These are phyloP conservation scores for Poeciliopsis gracilis DNA, from an alignment of 2,797 vertebrate species.

Conservation along the genomic window DNA sequence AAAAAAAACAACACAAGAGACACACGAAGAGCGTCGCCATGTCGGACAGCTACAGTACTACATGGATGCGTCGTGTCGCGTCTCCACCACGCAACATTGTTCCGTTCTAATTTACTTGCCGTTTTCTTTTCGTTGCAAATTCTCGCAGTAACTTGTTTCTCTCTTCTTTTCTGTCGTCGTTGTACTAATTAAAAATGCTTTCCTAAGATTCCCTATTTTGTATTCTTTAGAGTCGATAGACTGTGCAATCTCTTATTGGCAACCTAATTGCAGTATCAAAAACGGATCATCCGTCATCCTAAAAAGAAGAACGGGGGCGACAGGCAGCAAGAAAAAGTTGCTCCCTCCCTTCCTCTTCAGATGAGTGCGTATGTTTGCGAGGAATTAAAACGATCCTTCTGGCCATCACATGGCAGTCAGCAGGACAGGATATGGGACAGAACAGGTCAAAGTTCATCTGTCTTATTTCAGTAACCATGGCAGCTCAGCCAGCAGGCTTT, in stretches of 20 bases:
- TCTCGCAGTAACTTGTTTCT: slow-evolving; percentile 89
- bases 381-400: slow-evolving; percentile 89
- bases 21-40: slow-evolving; percentile 88
- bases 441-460: slow-evolving; percentile 77
- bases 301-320: slow-evolving; percentile 61
- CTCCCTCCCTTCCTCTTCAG: slow-evolving; percentile 82
- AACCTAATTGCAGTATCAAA: slow-evolving; percentile 95
- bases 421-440: slow-evolving; percentile 76
- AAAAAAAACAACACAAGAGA: slow-evolving; percentile 78
- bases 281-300: slow-evolving; percentile 83
- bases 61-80: slow-evolving; percentile 81
- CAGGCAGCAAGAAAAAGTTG: slow-evolving; percentile 80
- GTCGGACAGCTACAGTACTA: slow-evolving; percentile 92
- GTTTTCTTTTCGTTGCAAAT: slow-evolving; percentile 45
- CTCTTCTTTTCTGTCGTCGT: slow-evolving; percentile 66
- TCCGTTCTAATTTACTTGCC: slow-evolving; percentile 73
- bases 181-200: slow-evolving; percentile 77
- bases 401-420: slow-evolving; percentile 96
- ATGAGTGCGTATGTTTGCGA: slow-evolving; percentile 87
- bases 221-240: slow-evolving; percentile 98
- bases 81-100: slow-evolving; percentile 85
- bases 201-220: slow-evolving; percentile 82
- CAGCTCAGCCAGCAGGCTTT: slow-evolving; percentile 74
- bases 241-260: slow-evolving; percentile 99
- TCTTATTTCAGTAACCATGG: slow-evolving; percentile 77